Base-by-base conservation (phyloP, 2,797 vertebrate genomes). In the Fundulus diaphanus region DNA sequence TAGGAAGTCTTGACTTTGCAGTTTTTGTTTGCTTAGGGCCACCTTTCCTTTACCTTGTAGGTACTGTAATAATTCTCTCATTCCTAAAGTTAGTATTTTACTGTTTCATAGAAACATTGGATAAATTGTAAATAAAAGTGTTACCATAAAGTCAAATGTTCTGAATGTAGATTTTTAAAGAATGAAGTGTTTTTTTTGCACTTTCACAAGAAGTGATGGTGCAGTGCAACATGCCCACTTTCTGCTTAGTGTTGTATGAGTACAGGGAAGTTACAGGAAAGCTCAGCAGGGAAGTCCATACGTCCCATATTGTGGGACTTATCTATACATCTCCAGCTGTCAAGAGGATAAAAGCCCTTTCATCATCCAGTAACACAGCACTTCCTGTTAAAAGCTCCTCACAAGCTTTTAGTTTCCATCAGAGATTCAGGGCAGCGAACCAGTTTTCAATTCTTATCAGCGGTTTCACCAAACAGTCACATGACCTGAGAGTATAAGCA, bases 331-430 rank as follows among this genome's bases (percentile, higher is more conserved):
- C 72, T 80, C 24, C 72, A 80, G 87, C 88, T 90, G 89, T 91
- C 80, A 78, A 13, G 78, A 83, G 85, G 84, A 84, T 80, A 71
- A 90, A 88, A 89, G 87, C 83, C 78, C 85, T 83, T 69, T 77
- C 81, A 83, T 76, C 73, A 76, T 70, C 44, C 70, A 73, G 72
- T 66, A 82, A 68, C 75, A 18, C 44, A 29, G 37, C 54, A 83
- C 91, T 92, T 91, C 88, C 91, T 88, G 83, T 87, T 92, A 87
- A 90, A 84, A 92, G 90, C 82, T 20, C 33, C 69, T 77, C 73
- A 51, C 54, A 52, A 66, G 87, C 91, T 92, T 90, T 93, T 92
- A 91, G 89, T 72, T 88, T 72, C 87, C 87, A 88, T 90, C 73
- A 85, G 70, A 65, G 82, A 76, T 37, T 88, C 46, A 88, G 79